Evolutionary conservation across 2,888 invertebrate genomes (phyloP), one percentile per base, ranked within the genome.

Genomic region (Macroteleia sp.): DNA sequence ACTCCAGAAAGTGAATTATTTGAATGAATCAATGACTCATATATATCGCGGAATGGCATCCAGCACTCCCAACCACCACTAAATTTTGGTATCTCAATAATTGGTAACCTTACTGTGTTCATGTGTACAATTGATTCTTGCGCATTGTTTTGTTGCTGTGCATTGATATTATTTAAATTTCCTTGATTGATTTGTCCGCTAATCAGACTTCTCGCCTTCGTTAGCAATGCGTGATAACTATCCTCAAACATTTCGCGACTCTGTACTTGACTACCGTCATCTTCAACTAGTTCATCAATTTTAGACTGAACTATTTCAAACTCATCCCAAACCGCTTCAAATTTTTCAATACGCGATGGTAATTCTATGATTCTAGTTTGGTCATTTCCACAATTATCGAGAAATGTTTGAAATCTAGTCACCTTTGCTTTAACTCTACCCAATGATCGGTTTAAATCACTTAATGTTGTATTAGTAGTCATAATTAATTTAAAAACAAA

Each of bases 81-180:
- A 42, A 42, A 42, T n/a, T 42, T 42, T 22, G 22, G 42, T 9
- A 42, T 22, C 5, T 42, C 42, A n/a, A 42, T 42, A 12, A 42
- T 22, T 22, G 42, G 42, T 22, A 42, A 22, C 14, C 17, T 42
- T 41, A 41, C 8, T 36, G 36, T 3, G 2, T 25, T 25, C 25
- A 25, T 25, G 25, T 6, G 25, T 25, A 25, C 25, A 25, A 5
- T 25, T 3, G 25, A 25, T 25, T 25, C 4, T 25, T 25, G 25
- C 25, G 25, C 25, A 25, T 25, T 25, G 25, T 5, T 25, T 25
- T 25, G 25, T 25, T 25, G 25, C 25, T 25, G 25, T 25, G 25
- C 25, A 25, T 25, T 25, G 25, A 25, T 6, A 25, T 25, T 25
- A 25, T 25, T 25, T 25, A 25, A 25, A 25, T 25, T 25, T 25